These are phyloP conservation scores for Beaufortia kweichowensis DNA, from an alignment of 2,113 vertebrate species.

Conservation along the genomic window DNA sequence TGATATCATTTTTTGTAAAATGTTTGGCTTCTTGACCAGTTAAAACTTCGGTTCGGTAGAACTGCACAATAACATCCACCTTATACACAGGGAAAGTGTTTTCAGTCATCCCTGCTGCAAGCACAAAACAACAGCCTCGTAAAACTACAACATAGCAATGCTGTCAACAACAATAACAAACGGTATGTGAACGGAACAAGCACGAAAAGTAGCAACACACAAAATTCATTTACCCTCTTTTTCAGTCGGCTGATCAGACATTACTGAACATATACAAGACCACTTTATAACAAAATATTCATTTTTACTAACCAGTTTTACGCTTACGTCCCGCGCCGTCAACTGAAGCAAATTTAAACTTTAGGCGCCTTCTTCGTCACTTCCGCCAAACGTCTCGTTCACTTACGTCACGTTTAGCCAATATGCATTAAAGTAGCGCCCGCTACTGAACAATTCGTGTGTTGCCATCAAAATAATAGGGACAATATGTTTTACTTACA, in stretches of 20 bases:
- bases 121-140: background rate
- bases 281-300: background rate
- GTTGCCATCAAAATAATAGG: background rate
- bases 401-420: background rate
- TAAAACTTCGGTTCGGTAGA: slow-evolving; percentile 74
- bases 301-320: background rate
- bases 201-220: background rate
- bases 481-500: too few species aligned
- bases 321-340: background rate
- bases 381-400: slow-evolving; percentile 10
- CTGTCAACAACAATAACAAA: background rate
- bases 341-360: slow-evolving; percentile 46
- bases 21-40: slow-evolving; percentile 74
- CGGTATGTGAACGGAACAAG: background rate
- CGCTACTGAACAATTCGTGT: background rate
- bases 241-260: background rate
- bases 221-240: background rate
- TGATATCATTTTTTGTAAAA: slow-evolving; percentile 74
- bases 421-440: background rate
- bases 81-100: slow-evolving; percentile 75
- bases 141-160: too few species aligned
- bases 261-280: background rate
- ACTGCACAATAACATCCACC: slow-evolving; percentile 69
- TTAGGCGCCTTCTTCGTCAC: slow-evolving; percentile 50
- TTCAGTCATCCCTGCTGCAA: slow-evolving; percentile 59